A percentile compares a stretch with the other conserved stretches of the same genome.
Evolutionary conservation across 2,888 invertebrate genomes (phyloP).

Genomic region (Cerceris rybyensis): DNA sequence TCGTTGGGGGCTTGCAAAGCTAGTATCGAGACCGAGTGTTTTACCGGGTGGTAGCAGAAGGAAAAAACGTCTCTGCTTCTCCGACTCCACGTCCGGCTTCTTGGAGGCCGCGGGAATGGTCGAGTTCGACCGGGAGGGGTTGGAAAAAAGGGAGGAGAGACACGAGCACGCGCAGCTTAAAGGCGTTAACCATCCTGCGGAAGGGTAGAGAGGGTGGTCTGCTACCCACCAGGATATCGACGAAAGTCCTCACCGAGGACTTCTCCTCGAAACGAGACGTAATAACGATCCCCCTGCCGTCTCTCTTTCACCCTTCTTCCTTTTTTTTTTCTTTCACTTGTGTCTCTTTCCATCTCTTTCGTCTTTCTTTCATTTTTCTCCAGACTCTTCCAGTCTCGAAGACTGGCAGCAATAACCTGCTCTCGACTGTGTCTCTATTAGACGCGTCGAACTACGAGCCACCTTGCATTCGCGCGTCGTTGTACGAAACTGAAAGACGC

Average conservation of each 20-base stretch:
- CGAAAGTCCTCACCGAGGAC: constrained; percentile 55
- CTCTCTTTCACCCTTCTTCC: constrained; percentile 10
- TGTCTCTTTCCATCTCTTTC: neutral
- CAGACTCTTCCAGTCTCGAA: constrained; percentile 22
- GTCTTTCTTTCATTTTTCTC: neutral
- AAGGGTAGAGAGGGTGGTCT: constrained; percentile 19
- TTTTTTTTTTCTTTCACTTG: neutral
- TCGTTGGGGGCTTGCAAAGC: neutral
- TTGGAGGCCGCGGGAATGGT: constrained; percentile 9
- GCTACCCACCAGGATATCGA: constrained; percentile 60
- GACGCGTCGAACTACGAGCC: constrained; percentile 24
- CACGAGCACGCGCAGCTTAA: constrained; percentile 59
- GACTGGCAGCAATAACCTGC: constrained; percentile 50
- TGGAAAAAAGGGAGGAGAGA: constrained; percentile 43
- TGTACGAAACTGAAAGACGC: constrained; percentile 17
- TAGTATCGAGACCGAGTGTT: constrained; percentile 33
- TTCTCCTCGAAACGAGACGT: constrained; percentile 56
- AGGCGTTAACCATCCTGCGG: constrained; percentile 61
- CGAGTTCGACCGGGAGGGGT: constrained; percentile 4
- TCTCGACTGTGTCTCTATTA: constrained; percentile 56
- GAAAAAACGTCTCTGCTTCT: constrained; percentile 44
- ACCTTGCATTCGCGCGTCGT: constrained; percentile 20
- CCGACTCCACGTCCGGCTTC: constrained; percentile 17
- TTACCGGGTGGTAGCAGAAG: constrained; percentile 15
- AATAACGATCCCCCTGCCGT: constrained; percentile 49